These are phyloP conservation scores for Graphium colonna DNA, from an alignment of 2,888 invertebrate genomes.

Conservation along the genomic window DNA sequence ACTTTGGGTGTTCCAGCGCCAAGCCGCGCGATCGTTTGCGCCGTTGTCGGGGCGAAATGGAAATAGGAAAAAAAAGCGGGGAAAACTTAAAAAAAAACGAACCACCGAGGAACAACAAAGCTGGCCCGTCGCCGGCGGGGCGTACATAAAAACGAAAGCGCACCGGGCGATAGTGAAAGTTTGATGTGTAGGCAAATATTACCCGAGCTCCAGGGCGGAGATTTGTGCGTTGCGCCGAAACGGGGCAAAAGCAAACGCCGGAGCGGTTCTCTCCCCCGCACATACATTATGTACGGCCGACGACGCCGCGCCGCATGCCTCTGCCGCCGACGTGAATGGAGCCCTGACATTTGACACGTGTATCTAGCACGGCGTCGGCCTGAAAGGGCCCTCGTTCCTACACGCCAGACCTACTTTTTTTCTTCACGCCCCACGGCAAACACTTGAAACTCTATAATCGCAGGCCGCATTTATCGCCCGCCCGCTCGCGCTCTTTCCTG, in stretches of 20 bases:
- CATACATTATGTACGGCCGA: constrained; percentile 61
- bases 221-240: constrained; percentile 72
- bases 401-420: constrained; percentile 14
- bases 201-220: constrained; percentile 66
- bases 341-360: constrained; percentile 66
- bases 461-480: not conserved
- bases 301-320: constrained; percentile 51
- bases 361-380: constrained; percentile 48
- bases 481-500: not conserved
- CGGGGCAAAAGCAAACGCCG: constrained; percentile 54
- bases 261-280: constrained; percentile 35
- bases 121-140: constrained; percentile 53
- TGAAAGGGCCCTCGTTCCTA: constrained; percentile 43
- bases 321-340: constrained; percentile 65
- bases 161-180: constrained; percentile 76
- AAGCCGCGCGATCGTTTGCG: not conserved
- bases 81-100: constrained; percentile 37
- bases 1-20: too few species aligned
- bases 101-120: constrained; percentile 62
- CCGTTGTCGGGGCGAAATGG: not conserved
- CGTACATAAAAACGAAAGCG: constrained; percentile 77
- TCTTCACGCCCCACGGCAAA: not conserved
- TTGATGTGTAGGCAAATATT: constrained; percentile 80
- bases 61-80: constrained; percentile 27
- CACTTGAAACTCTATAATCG: not conserved